Evolutionary conservation across 2,888 invertebrate species (phyloP), one percentile per base, ranked within the genome.

Genomic region (Pheosia tremula): DNA sequence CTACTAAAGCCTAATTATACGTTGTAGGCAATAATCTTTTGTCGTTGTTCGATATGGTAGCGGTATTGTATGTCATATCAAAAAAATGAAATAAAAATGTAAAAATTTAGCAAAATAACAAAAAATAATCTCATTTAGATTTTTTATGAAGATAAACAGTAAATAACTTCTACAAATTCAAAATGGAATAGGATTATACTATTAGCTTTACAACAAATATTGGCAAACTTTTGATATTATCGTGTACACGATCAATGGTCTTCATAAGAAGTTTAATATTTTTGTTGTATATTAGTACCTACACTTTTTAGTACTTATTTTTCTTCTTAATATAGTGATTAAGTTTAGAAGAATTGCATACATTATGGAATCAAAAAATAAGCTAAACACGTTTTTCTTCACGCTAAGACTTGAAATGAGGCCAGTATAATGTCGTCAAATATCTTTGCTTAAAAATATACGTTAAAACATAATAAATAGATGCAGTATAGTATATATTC

Each of bases 71-170:
- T 78, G 78, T 83, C 85, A 84, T 85, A 83, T 83, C 75, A 81
- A 85, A 87, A 81, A 90, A 87, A 83, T 74, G 70, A 80, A 75
- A 87, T 83, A 87, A 89, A 91, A 90, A 90, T 78, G 71, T 81
- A 86, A 90, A 56, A 90, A 86, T 66, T 62, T 82, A 81, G 82
- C 77, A 89, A 90, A 90, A 88, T 78, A 74, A 81, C 77, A 87
- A 88, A 90, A 86, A 80, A 78, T 61, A 63, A 52, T 75, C 62
- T 59, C 55, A 70, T 74, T 78, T 72, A 70, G 74, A 71, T 81
- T 81, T 83, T 83, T 85, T 84, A 78, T 81, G 80, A 78, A 80
- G 82, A 72, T 36, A 11, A 37, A 65, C n/a, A 50, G 41, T 24
- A 37, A 58, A 59, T 24, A 58, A 69, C 58, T 60, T 61, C 64